A percentile compares a stretch with the other conserved stretches of the same genome.
Evolutionary conservation across 2,113 vertebrate species (phyloP).

Genomic region (Onychostruthus taczanowskii): DNA sequence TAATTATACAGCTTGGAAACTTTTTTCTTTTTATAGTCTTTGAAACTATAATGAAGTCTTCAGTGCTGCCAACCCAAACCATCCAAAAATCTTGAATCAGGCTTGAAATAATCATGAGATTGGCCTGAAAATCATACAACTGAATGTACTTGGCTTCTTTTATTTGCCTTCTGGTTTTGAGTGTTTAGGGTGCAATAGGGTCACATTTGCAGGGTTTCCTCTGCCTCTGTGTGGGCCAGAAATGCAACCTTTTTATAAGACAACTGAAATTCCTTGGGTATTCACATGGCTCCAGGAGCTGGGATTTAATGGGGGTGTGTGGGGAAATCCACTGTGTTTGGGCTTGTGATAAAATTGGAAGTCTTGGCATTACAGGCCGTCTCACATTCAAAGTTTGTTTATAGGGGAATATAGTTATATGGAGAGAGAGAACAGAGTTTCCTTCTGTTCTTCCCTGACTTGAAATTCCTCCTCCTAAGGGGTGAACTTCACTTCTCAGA

Average conservation of each 20-base stretch:
- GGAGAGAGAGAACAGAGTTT: constrained; percentile 43
- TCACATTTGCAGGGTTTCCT: constrained; percentile 60
- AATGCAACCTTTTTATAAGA: constrained; percentile 43
- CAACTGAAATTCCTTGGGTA: constrained; percentile 44
- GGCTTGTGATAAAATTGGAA: constrained; percentile 51
- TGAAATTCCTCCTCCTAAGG: constrained; percentile 27
- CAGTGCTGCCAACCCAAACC: constrained; percentile 53
- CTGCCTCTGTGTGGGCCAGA: constrained; percentile 50
- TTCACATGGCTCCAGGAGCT: constrained; percentile 43
- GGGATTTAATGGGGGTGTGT: not conserved
- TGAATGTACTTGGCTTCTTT: constrained; percentile 59
- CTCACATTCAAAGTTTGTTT: constrained; percentile 62
- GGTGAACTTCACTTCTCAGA: not conserved
- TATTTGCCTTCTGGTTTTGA: constrained; percentile 64
- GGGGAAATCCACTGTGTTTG: constrained; percentile 17
- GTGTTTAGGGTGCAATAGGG: constrained; percentile 53
- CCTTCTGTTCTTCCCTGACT: constrained; percentile 43
- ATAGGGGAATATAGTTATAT: constrained; percentile 9
- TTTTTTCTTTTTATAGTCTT: constrained; percentile 71
- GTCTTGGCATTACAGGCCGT: constrained; percentile 24
- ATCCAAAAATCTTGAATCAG: constrained; percentile 61
- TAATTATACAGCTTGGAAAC: constrained; percentile 67
- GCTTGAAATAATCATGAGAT: constrained; percentile 67
- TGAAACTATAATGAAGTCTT: constrained; percentile 68
- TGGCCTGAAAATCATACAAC: constrained; percentile 56